These are phyloP conservation scores for Mythimna loreyi DNA, from an alignment of 2,888 invertebrate genomes.

Conservation along the genomic window DNA sequence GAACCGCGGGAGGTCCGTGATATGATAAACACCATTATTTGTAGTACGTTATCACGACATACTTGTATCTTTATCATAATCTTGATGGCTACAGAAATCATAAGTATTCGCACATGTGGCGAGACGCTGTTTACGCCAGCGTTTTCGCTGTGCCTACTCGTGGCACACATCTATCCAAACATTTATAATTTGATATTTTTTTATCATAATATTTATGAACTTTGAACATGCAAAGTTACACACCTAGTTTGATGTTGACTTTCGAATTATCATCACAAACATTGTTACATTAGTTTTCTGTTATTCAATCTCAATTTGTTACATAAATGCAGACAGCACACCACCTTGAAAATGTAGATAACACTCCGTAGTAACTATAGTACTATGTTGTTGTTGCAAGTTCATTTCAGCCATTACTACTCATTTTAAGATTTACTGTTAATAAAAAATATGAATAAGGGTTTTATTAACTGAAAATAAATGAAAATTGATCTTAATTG, in stretches of 20 bases:
- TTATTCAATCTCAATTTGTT: slow-evolving; percentile 40
- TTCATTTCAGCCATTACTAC: background rate
- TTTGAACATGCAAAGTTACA: background rate
- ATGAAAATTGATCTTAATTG: background rate
- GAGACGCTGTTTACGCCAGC: slow-evolving; percentile 76
- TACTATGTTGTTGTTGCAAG: slow-evolving; percentile 14
- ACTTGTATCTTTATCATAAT: slow-evolving; percentile 64
- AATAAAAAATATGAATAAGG: background rate
- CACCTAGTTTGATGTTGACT: slow-evolving; percentile 5
- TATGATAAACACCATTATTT: slow-evolving; percentile 37
- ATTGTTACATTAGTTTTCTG: slow-evolving; percentile 25
- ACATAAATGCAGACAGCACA: slow-evolving; percentile 39
- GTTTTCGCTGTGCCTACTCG: slow-evolving; percentile 67
- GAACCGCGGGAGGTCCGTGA: slow-evolving; percentile 46
- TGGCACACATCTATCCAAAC: slow-evolving; percentile 46
- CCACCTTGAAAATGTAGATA: slow-evolving; percentile 50
- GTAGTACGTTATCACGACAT: slow-evolving; percentile 61
- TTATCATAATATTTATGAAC: slow-evolving; percentile 2
- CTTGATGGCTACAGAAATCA: slow-evolving; percentile 57
- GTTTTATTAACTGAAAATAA: background rate
- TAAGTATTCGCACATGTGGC: slow-evolving; percentile 75
- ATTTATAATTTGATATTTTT: slow-evolving; percentile 12
- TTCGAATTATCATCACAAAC: slow-evolving; percentile 7
- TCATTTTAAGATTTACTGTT: background rate
- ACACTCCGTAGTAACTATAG: slow-evolving; percentile 1